These are phyloP conservation scores for Pegoplata infirma DNA, from an alignment of 2,888 invertebrate genomes.

Conservation along the genomic window DNA sequence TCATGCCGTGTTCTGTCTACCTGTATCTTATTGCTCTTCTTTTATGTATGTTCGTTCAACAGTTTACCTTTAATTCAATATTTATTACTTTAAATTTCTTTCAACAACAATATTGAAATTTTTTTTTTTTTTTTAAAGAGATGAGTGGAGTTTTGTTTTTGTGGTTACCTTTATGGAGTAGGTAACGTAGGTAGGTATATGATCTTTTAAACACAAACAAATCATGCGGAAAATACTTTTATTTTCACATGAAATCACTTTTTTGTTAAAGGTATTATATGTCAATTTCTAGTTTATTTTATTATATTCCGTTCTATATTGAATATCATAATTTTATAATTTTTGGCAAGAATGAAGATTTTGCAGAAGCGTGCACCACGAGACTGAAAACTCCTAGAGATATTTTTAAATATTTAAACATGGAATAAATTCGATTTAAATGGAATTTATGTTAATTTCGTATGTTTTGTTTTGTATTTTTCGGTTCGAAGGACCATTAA, in stretches of 20 bases:
- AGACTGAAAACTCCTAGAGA: too few species aligned
- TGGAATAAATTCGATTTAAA: too few species aligned
- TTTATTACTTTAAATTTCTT: conserved; percentile 55
- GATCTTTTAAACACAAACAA: conserved; percentile 62
- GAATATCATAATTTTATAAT: conserved; percentile 7
- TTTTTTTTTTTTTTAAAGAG: conserved; percentile 13
- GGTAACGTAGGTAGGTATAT: too few species aligned
- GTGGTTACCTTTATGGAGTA: conserved; percentile 15
- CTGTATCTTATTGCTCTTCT: conserved; percentile 32
- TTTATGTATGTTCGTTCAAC: conserved; percentile 23
- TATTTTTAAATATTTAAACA: too few species aligned
- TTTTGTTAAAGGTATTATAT: conserved; percentile 63
- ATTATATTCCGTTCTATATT: conserved; percentile 20
- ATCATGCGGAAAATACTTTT: conserved; percentile 76
- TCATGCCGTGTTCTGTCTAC: conserved; percentile 39
- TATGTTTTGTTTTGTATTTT: too few species aligned
- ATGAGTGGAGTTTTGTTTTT: conserved; percentile 2
- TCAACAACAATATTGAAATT: conserved; percentile 34
- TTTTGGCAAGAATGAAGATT: not conserved
- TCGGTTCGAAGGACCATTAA: too few species aligned
- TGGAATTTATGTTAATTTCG: too few species aligned
- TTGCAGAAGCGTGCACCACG: too few species aligned
- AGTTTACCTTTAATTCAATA: conserved; percentile 56
- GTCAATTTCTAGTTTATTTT: conserved; percentile 59
- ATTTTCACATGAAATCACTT: conserved; percentile 71